These are phyloP conservation scores for Lontra canadensis DNA, from an alignment of 2,113 vertebrate species.

Conservation along the genomic window DNA sequence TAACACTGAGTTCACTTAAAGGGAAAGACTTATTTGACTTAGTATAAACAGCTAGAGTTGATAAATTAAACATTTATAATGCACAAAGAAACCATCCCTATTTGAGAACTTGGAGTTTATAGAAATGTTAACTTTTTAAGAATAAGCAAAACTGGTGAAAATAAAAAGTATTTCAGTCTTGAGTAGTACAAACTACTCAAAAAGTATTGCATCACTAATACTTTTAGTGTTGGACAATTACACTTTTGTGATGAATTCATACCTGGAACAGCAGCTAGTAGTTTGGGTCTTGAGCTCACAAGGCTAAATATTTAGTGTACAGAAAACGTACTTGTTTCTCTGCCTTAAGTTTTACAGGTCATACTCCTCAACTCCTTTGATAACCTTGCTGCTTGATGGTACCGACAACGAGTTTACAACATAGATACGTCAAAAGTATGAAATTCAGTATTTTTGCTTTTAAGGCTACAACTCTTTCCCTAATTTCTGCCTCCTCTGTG, in stretches of 20 bases:
- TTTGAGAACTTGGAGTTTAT: not conserved
- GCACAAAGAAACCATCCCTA: not conserved
- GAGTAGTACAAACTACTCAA: not conserved
- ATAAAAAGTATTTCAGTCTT: not conserved
- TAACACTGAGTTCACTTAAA: not conserved
- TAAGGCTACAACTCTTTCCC: not conserved
- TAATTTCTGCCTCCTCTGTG: not conserved
- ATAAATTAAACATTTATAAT: not conserved
- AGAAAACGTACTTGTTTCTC: not conserved
- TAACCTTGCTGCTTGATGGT: not conserved
- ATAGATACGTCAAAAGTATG: not conserved
- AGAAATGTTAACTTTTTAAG: not conserved
- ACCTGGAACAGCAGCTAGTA: not conserved
- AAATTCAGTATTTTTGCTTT: not conserved
- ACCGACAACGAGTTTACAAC: not conserved
- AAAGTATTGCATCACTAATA: not conserved
- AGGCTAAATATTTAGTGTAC: not conserved
- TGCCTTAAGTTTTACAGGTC: not conserved
- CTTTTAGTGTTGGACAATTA: not conserved
- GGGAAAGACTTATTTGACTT: not conserved
- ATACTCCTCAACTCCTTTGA: not conserved
- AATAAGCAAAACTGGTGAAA: not conserved
- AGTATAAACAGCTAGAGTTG: not conserved
- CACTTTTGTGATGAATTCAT: not conserved
- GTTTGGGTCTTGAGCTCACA: not conserved